These are phyloP conservation scores for Lydus trimaculatus DNA, from an alignment of 2,888 invertebrate genomes.

Conservation along the genomic window DNA sequence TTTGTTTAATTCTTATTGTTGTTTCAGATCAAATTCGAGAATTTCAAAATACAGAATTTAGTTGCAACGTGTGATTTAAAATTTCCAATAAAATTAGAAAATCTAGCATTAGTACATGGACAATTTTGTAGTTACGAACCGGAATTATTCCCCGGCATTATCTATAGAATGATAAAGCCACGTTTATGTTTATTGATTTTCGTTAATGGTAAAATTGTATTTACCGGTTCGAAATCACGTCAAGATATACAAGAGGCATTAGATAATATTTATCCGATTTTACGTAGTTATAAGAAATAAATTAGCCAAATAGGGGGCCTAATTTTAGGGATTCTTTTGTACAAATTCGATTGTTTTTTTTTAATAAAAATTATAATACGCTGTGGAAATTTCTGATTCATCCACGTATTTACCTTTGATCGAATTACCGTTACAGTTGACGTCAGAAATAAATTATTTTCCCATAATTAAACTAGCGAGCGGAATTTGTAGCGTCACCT, in stretches of 20 bases:
- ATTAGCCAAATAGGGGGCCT: not conserved
- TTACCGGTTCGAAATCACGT: slow-evolving; percentile 95
- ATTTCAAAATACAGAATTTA: slow-evolving; percentile 82
- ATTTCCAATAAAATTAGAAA: slow-evolving; percentile 78
- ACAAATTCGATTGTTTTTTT: not conserved
- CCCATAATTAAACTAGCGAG: too few relatives aligned
- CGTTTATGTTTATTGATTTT: slow-evolving; percentile 79
- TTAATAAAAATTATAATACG: not conserved
- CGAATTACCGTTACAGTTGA: not conserved
- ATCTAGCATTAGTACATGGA: slow-evolving; percentile 75
- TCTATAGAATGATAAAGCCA: slow-evolving; percentile 95
- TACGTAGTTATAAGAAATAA: slow-evolving; percentile 90
- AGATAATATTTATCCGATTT: slow-evolving; percentile 93
- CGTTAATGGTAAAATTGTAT: slow-evolving; percentile 98
- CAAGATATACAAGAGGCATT: slow-evolving; percentile 92
- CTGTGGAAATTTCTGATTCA: not conserved
- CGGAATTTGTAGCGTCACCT: too few relatives aligned
- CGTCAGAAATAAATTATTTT: too few relatives aligned
- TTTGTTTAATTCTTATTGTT: slow-evolving; percentile 41
- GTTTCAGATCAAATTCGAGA: slow-evolving; percentile 74
- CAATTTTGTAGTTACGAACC: slow-evolving; percentile 89
- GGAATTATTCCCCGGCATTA: slow-evolving; percentile 97
- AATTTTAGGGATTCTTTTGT: not conserved
- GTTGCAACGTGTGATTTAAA: slow-evolving; percentile 78
- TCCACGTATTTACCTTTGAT: not conserved